Evolutionary conservation across 2,113 vertebrate species (phyloP), one percentile per base, ranked within the genome.

Genomic region (Catharus minimus): DNA sequence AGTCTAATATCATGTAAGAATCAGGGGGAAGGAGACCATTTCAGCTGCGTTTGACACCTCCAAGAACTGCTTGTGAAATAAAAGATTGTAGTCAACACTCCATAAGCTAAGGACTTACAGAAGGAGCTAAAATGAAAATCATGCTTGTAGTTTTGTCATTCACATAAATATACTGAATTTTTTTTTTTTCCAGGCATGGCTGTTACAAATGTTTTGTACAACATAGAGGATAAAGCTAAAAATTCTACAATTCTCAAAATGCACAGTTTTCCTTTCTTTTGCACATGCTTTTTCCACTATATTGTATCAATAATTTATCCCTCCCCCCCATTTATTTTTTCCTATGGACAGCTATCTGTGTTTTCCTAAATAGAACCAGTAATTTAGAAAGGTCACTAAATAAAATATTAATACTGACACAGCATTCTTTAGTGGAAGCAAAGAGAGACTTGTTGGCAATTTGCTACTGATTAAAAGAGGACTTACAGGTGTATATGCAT

Each of bases 221-320:
- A 24, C 0, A 23, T 6, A 64, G 15, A 46, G 2, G 2, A 30
- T 26, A 79, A 68, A 41, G 8, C 8, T 24, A 47, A 85, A 44
- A 75, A 18, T 28, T 46, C 69, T 3, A 47, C 17, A 47, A 19
- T 39, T 85, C 30, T 69, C 61, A 56, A 69, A 36, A 46, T 15
- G 4, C 4, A 33, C 15, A 0, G 0, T 21, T 82, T 61, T 33
- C 13, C 27, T 53, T 18, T 50, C 4, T 33, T 85, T 60, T 50
- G 15, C 20, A 33, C 4, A 5, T 53, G 5, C 0, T 66, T 85
- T 85, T 41, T 38, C 13, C 44, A 38, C 8, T 80, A 10, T 41
- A 91, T 80, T 50, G 2, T 22, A 64, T 18, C 2, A 76, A 72
- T 4, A 53, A 33, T 15, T 1, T 44, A 33, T 33, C 3, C 8